Conservation (phyloP, 37 sponge, comb jelly and placozoan genomes). For the Crambe crambe region DNA sequence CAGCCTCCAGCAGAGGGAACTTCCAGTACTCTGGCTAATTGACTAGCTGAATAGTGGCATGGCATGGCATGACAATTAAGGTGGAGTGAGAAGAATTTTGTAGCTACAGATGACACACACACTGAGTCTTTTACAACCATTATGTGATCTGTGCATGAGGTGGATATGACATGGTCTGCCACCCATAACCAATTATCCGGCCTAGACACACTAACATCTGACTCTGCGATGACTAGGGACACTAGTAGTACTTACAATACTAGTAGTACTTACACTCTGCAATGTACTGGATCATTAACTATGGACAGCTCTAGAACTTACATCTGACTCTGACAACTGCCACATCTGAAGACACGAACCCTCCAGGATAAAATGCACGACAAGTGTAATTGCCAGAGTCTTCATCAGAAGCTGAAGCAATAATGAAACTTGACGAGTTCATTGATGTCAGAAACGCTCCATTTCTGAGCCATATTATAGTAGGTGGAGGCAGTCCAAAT, state of each 20-base stretch:
- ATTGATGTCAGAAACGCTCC: neutral
- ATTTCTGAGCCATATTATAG: neutral
- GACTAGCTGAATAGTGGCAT: no score
- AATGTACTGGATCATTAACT: no score
- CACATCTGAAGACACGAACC: neutral
- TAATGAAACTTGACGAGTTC: neutral
- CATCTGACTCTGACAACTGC: neutral
- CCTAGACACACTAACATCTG: no score
- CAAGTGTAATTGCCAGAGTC: conserved; percentile 11
- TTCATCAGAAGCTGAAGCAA: neutral
- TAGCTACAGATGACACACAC: no score
- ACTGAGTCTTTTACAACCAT: no score
- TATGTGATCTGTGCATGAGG: no score
- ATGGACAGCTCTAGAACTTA: conserved; percentile 9
- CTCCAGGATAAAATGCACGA: neutral
- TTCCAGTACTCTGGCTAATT: no score
- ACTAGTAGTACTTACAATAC: neutral
- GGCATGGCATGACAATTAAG: no score
- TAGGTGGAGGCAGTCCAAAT: conserved; percentile 8
- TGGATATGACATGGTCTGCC: no score
- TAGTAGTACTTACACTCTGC: neutral
- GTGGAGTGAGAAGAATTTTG: no score
- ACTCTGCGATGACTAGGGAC: neutral
- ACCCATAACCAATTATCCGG: no score
- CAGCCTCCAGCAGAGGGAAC: no score